phyloP scores from a whole-genome alignment of 2,113 vertebrate genomes.

The Cryptomyrus ogoouensis region DNA sequence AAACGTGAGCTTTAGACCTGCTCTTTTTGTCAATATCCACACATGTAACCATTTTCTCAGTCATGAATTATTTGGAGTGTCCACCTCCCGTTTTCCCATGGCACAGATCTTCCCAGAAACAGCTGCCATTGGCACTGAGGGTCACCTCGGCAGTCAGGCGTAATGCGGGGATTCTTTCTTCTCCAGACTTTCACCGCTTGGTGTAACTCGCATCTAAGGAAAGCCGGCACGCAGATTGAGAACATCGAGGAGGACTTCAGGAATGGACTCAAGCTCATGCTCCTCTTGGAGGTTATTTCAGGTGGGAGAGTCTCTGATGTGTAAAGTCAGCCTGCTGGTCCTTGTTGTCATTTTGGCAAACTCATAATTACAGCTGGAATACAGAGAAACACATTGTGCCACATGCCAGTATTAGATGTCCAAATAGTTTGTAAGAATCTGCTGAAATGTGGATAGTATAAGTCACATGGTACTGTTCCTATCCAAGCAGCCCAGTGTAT shows the following conservation, averaged over 20 bases:
- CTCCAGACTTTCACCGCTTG: constrained; percentile 22
- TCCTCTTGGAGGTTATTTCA: constrained; percentile 23
- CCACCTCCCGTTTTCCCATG: not conserved
- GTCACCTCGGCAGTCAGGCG: not conserved
- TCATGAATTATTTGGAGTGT: not conserved
- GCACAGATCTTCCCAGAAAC: not conserved
- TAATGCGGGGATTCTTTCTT: not conserved
- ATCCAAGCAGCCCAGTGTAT: not conserved
- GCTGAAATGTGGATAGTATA: not conserved
- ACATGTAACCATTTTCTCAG: not conserved
- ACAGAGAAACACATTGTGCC: not conserved
- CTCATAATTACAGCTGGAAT: not conserved
- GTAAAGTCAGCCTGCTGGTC: not conserved
- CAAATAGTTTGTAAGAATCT: not conserved
- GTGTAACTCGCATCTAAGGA: constrained; percentile 23
- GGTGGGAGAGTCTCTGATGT: not conserved
- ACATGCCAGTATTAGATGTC: not conserved
- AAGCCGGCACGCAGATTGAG: constrained; percentile 23
- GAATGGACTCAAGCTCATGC: constrained; percentile 23
- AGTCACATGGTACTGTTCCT: not conserved
- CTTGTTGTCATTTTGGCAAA: not conserved
- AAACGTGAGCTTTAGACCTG: not conserved
- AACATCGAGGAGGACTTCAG: constrained; percentile 26
- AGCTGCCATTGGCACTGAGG: not conserved
- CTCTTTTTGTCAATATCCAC: not conserved